Base-by-base conservation (phyloP, 2,113 vertebrate genomes). In the Cryptoleucopteryx plumbea region DNA sequence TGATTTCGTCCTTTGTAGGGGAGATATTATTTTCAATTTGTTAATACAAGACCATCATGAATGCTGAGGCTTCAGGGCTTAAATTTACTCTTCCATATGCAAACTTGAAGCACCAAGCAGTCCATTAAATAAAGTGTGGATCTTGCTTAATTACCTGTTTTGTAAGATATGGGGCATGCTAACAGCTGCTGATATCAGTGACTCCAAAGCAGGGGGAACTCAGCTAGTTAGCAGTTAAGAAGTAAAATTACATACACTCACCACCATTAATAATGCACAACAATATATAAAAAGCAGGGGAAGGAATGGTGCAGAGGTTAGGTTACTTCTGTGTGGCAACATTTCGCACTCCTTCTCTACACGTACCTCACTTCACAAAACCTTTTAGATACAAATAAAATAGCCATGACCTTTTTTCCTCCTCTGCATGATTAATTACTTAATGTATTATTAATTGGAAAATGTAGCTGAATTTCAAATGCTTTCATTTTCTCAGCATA, bases 361-460 rank as follows among this genome's bases (percentile, higher is more conserved):
- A 59, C 7, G 5, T 38, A 70, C 26, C 40, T 91, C 36, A 48
- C 92, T 97, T 96, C 42, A 91, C 48, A 95, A 97, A 91, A 85
- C 88, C 94, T 93, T 95, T 94, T 67, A 45, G 62, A 89, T 78
- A 97, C 96, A 98, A 98, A 98, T 96, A 97, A 98, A 96, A 90
- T 95, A 78, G 93, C 82, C 71, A 45, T 97, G 98, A 98, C 98
- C 98, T 98, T 98, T 98, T 94, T 96, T 97, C 98, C 97, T 98
- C 97, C 96, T 98, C 96, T 97, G 98, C 95, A 98, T 99, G 99
- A 99, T 99, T 99, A 99, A 99, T 99, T 99, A 99, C 98, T 99
- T 99, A 98, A 99, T 98, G 98, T 98, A 98, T 97, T 98, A 98
- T 99, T 99, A 99, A 99, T 99, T 99, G 98, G 97, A 98, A 98